These are phyloP conservation scores for Thereva nobilitata DNA, from an alignment of 2,888 invertebrate species.

Conservation along the genomic window DNA sequence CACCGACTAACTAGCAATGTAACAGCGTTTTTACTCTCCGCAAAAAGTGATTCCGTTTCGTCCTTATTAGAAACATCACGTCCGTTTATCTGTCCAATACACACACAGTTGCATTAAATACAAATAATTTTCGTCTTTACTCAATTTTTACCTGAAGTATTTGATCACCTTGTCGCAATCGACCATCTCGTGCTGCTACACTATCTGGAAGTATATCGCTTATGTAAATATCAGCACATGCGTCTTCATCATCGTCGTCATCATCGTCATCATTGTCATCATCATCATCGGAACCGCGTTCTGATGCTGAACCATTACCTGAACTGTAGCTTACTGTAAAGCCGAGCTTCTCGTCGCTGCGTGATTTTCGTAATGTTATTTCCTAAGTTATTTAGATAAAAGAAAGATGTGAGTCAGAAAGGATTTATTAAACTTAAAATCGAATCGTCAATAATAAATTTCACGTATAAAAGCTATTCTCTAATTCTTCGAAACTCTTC, in stretches of 20 bases:
- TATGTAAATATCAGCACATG: slow-evolving; percentile 64
- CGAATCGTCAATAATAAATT: background rate
- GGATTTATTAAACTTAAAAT: too few species aligned
- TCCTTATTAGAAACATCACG: slow-evolving; percentile 62
- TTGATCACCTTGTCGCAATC: slow-evolving; percentile 63
- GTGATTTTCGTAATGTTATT: slow-evolving; percentile 63
- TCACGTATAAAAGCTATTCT: too few species aligned
- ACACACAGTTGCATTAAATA: background rate
- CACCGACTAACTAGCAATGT: slow-evolving; percentile 63
- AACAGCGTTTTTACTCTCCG: slow-evolving; percentile 61
- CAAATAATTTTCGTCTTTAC: slow-evolving; percentile 41
- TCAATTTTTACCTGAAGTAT: slow-evolving; percentile 59
- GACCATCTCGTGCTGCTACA: slow-evolving; percentile 62
- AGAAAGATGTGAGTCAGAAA: too few species aligned
- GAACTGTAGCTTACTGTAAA: slow-evolving; percentile 69
- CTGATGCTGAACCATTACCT: slow-evolving; percentile 47
- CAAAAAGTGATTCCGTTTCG: slow-evolving; percentile 62
- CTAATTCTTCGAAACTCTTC: too few species aligned
- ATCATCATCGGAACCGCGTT: slow-evolving; percentile 38
- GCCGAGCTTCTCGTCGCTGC: slow-evolving; percentile 65
- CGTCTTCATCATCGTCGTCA: slow-evolving; percentile 55
- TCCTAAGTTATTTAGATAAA: slow-evolving; percentile 56
- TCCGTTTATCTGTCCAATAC: slow-evolving; percentile 59
- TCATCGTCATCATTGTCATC: slow-evolving; percentile 55
- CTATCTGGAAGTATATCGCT: slow-evolving; percentile 64